Conservation (phyloP, 2,113 vertebrate genomes). For the Pionites leucogaster region DNA sequence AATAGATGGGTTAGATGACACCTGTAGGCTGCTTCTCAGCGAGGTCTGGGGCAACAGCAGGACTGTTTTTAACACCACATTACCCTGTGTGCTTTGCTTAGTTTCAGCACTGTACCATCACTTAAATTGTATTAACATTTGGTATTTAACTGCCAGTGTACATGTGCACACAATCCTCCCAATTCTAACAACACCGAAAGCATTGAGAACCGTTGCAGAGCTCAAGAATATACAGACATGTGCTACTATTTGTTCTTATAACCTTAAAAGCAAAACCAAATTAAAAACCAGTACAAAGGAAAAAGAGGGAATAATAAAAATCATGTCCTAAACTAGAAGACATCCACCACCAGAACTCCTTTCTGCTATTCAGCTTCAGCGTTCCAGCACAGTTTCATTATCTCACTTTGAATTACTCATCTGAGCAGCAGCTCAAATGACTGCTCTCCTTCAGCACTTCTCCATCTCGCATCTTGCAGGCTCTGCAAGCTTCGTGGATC, state of each 20-base stretch:
- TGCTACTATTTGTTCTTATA: background rate
- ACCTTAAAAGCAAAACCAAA: conserved; percentile 1
- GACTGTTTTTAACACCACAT: background rate
- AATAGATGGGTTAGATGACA: background rate
- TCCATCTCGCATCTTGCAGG: background rate
- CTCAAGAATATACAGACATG: background rate
- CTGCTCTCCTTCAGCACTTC: background rate
- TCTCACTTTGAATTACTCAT: background rate
- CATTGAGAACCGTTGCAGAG: background rate
- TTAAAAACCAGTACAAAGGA: background rate
- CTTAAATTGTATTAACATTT: background rate
- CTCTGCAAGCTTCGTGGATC: background rate
- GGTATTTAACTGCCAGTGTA: background rate
- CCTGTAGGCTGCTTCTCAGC: background rate
- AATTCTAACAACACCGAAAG: background rate
- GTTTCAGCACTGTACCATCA: background rate
- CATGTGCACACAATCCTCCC: background rate
- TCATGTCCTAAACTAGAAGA: background rate
- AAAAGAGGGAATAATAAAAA: conserved; percentile 1
- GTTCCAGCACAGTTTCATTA: background rate
- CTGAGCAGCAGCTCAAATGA: background rate
- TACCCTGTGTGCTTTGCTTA: background rate
- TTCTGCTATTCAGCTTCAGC: background rate
- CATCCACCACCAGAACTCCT: background rate
- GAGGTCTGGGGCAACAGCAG: background rate